A percentile compares a stretch with the other conserved stretches of the same genome.
Evolutionary conservation across 2,888 invertebrate species (phyloP).

Genomic region (Papilio protenor): DNA sequence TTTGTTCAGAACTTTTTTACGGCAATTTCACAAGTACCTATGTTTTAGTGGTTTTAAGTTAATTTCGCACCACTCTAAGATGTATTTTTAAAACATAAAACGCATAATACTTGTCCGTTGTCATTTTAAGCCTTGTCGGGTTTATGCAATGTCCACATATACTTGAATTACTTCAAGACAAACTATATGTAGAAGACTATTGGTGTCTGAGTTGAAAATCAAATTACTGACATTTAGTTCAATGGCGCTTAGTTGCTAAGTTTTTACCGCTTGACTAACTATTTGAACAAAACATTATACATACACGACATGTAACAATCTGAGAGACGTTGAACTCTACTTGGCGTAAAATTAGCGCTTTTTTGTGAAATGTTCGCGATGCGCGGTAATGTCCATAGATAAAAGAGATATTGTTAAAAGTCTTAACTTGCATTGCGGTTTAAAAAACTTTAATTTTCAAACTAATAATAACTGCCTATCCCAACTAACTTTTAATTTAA

Average conservation of each 20-base stretch:
- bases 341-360: neutral
- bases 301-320: neutral
- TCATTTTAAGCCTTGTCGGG: too few relatives aligned
- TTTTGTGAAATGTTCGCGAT: slow-evolving; percentile 9
- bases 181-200: neutral
- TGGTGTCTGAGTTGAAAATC: neutral
- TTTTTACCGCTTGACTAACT: neutral
- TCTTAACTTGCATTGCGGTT: neutral
- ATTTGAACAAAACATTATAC: slow-evolving; percentile 20
- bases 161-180: neutral
- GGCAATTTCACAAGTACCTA: neutral
- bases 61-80: too few relatives aligned
- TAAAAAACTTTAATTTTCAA: neutral
- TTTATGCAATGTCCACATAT: too few relatives aligned
- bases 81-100: too few relatives aligned
- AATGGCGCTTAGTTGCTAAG: neutral
- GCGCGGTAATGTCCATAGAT: neutral
- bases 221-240: neutral
- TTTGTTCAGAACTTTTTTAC: neutral
- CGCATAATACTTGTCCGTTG: too few relatives aligned
- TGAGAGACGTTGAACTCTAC: slow-evolving; percentile 13
- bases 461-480: neutral
- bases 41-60: neutral
- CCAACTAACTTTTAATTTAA: neutral
- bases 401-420: neutral